Evolutionary conservation across 1,140 invertebrate genomes (phyloP).

Genomic region (Panulirus ornatus): DNA sequence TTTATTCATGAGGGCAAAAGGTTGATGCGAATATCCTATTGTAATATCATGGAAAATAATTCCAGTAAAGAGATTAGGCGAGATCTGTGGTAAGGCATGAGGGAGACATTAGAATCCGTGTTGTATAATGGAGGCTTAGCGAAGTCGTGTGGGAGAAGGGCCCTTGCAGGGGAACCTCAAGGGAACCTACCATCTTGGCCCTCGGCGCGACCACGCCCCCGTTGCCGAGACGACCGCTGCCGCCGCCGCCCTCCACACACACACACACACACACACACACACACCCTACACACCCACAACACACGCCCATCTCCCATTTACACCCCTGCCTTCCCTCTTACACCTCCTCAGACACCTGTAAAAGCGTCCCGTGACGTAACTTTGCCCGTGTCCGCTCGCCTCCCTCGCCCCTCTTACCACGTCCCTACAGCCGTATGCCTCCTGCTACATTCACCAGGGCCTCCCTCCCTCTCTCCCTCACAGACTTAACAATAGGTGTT

Average conservation of each 20-base stretch:
- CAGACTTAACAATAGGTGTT: conserved; percentile 6
- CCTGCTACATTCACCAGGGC: background rate
- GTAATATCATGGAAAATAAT: background rate
- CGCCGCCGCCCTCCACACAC: too few species aligned
- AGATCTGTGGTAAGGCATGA: background rate
- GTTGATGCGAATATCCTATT: background rate
- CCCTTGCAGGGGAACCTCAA: too few species aligned
- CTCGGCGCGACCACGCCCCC: too few species aligned
- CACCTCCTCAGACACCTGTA: conserved; percentile 7
- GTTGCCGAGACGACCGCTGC: too few species aligned
- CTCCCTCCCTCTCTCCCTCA: background rate
- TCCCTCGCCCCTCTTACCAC: background rate
- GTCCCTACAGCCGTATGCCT: background rate
- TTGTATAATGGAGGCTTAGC: background rate
- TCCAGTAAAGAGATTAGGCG: background rate
- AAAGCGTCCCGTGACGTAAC: too few species aligned
- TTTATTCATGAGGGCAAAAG: background rate
- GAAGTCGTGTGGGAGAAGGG: background rate
- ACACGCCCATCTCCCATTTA: too few species aligned
- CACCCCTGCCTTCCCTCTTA: background rate
- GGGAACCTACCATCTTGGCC: too few species aligned
- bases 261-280: too few species aligned
- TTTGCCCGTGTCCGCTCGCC: too few species aligned
- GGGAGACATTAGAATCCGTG: background rate
- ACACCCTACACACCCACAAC: too few species aligned